Evolutionary conservation across 1,140 invertebrate species (phyloP), one percentile per base, ranked within the genome.

Genomic region (Drosophila ananassae): DNA sequence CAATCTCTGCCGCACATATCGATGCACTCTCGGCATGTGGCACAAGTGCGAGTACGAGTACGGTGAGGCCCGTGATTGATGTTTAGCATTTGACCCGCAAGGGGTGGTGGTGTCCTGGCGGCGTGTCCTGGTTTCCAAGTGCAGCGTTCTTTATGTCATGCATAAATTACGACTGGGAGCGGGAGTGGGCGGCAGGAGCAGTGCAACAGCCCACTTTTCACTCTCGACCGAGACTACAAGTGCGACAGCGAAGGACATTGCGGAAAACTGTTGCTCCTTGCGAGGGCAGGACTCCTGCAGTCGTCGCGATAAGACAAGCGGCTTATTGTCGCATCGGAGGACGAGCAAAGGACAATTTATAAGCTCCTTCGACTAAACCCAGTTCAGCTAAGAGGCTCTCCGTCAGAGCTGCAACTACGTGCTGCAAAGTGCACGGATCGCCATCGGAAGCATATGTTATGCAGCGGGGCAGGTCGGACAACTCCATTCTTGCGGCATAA

Each of bases 101-200:
- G 34, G 34, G 34, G 3, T 12, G 10, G 34, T 0, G 3, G 10
- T 12, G 17, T 17, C 17, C 17, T 17, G 34, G 2, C 7, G 25
- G 10, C 10, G 34, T 37, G 34, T 37, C 34, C 34, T 37, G 34
- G 34, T n/a, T 37, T 37, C 34, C 34, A 37, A 37, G 34, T 37
- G 34, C 34, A 37, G 34, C 34, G 34, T 37, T 37, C 34, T 37
- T 37, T 37, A 37, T 37, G 34, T 37, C 34, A 37, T 37, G 34
- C 34, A 37, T 37, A 37, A 37, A 37, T 37, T 37, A 37, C 34
- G 34, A 37, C 3, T 3, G 32, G 32, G 17, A 17, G 17, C 17
- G 17, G 17, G 17, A 17, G 17, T 17, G 17, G 2, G 30, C 2
- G 32, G 32, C 2, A 3, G 34, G 12, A 3, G 34, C 34, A 12